Evolutionary conservation across 2,888 invertebrate genomes (phyloP), one percentile per base, ranked within the genome.

Genomic region (Papilio protenor): DNA sequence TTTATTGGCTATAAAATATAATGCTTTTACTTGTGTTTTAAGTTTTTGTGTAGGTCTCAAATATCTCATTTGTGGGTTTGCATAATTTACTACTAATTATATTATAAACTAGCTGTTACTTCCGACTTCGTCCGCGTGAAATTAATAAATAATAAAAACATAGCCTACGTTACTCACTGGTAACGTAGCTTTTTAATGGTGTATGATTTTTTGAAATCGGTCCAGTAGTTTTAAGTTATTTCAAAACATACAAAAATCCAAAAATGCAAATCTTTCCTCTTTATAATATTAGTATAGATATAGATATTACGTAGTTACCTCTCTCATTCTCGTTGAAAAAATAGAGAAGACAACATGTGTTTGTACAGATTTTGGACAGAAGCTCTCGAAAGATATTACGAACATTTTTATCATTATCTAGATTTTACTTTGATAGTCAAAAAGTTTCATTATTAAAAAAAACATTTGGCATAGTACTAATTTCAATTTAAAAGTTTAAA

Each of bases 401-500:
- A 59, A 11, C 59, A 59, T 59, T 10, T 59, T 59, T 21, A 11
- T 59, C 21, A 21, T 59, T 10, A 59, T 59, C 21, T 16, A 59
- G 23, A 59, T 2, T 57, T 59, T 14, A 5, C 2, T 59, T 59
- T 23, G 14, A 14, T 27, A 61, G 1, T 27, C 3, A 61, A 14
- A 61, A 61, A 5, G 61, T 14, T 59, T 23, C 23, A n/a, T 18
- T n/a, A 55, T 8, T 55, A 3, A n/a, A 64, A 61, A 33, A 64
- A 33, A 11, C n/a, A n/a, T 14, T 33, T 64, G 14, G 14, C 5
- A 12, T 16, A 64, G 5, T 64, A 16, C 2, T 33, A 33, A n/a
- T 40, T 66, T 49, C 87, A 87, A n/a, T 33, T 66, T 40, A 10
- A 66, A 66, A 27, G n/a, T 66, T 66, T 45, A 88, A 87, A 90